Conservation (phyloP, 2,888 invertebrate species). For the Anoncus sp. region DNA sequence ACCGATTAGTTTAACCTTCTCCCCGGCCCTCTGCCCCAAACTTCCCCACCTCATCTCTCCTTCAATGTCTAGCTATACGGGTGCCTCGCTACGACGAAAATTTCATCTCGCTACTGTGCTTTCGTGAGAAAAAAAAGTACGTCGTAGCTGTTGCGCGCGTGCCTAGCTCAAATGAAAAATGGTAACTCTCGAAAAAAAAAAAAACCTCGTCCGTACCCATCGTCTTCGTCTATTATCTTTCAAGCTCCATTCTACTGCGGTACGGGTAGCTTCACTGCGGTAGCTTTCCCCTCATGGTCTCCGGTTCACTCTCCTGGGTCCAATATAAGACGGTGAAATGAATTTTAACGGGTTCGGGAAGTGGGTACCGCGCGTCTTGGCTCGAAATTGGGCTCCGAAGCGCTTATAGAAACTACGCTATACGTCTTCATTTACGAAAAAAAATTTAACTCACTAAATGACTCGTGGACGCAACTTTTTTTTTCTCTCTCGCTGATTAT, state of each 20-base stretch:
- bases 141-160: conserved; percentile 18
- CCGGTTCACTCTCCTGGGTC: conserved; percentile 36
- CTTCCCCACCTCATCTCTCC: background rate
- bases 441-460: conserved; percentile 30
- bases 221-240: conserved; percentile 9
- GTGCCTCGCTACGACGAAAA: conserved; percentile 8
- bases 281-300: conserved; percentile 8
- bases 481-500: background rate
- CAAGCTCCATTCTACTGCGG: conserved; percentile 12
- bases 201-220: conserved; percentile 23
- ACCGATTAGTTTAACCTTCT: conserved; percentile 53
- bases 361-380: conserved; percentile 4
- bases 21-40: no score
- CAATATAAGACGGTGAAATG: conserved; percentile 50
- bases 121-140: conserved; percentile 25
- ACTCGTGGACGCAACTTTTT: conserved; percentile 4
- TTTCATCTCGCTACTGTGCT: conserved; percentile 23
- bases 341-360: conserved; percentile 45
- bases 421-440: conserved; percentile 37
- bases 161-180: conserved; percentile 45
- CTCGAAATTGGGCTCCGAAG: conserved; percentile 38
- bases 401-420: conserved; percentile 25
- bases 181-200: conserved; percentile 22
- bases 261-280: background rate
- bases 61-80: conserved; percentile 4